Conservation (phyloP, 2,888 invertebrate species). For the Tillus elongatus region DNA sequence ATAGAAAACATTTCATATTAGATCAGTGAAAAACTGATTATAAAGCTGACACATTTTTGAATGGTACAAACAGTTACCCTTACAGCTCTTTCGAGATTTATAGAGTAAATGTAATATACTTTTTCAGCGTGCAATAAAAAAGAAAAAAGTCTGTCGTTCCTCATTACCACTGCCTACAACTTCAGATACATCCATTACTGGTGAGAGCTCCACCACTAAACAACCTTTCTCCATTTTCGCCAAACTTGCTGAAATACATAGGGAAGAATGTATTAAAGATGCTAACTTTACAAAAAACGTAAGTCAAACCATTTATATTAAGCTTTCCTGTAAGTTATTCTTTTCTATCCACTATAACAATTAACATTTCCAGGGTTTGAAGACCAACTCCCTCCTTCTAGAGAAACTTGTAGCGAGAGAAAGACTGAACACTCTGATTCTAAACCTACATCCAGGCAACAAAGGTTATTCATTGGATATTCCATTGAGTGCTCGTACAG, state of each 20-base stretch:
- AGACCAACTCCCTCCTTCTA: slow-evolving; percentile 63
- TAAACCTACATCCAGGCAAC: slow-evolving; percentile 86
- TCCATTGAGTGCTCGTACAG: slow-evolving; percentile 32
- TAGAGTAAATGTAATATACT: slow-evolving; percentile 11
- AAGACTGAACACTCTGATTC: slow-evolving; percentile 77
- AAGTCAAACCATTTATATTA: slow-evolving; percentile 11
- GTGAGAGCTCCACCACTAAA: slow-evolving; percentile 25
- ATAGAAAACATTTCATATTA: too few relatives aligned
- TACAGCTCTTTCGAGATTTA: too few relatives aligned
- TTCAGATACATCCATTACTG: slow-evolving; percentile 26
- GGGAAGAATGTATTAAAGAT: slow-evolving; percentile 33
- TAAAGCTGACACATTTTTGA: too few relatives aligned
- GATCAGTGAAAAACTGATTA: too few relatives aligned
- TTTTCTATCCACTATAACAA: too few relatives aligned
- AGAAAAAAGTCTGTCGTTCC: slow-evolving; percentile 34
- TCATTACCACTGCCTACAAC: slow-evolving; percentile 35
- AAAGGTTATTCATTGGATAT: slow-evolving; percentile 69
- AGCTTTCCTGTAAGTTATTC: background rate
- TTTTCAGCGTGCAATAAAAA: slow-evolving; percentile 36
- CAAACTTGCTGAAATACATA: slow-evolving; percentile 39
- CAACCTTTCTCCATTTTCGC: slow-evolving; percentile 39
- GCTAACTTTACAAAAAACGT: slow-evolving; percentile 27
- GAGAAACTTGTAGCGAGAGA: slow-evolving; percentile 78
- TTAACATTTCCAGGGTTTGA: slow-evolving; percentile 53
- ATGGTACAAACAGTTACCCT: too few relatives aligned